phyloP scores from a whole-genome alignment of 1,140 invertebrate species.

The Eumeta japonica region DNA sequence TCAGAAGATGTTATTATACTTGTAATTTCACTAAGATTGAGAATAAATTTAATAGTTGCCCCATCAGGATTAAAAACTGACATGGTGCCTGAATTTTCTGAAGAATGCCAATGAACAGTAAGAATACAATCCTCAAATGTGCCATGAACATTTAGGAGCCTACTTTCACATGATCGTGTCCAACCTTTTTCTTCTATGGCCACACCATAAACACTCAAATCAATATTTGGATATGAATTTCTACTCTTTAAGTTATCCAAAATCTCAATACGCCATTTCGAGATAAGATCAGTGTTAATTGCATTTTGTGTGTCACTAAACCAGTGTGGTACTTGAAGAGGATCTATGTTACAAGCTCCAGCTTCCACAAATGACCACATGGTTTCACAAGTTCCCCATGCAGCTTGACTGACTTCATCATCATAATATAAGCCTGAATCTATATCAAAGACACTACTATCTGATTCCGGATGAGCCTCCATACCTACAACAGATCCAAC shows the following conservation, averaged over 20 bases:
- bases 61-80: constrained; percentile 75
- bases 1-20: constrained; percentile 75
- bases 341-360: constrained; percentile 73
- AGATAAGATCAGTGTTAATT: constrained; percentile 64
- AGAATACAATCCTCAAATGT: constrained; percentile 73
- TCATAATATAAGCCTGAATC: constrained; percentile 77
- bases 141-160: constrained; percentile 62
- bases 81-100: constrained; percentile 69
- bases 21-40: constrained; percentile 68
- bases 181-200: constrained; percentile 82
- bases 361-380: constrained; percentile 77
- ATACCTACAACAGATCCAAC: constrained; percentile 77
- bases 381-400: constrained; percentile 74
- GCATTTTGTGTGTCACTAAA: constrained; percentile 61
- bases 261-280: constrained; percentile 74
- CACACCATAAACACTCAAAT: constrained; percentile 65
- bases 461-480: constrained; percentile 77
- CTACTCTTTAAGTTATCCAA: constrained; percentile 68
- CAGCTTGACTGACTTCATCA: constrained; percentile 67
- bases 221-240: constrained; percentile 50
- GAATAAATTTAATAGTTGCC: constrained; percentile 67
- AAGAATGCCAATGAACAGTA: constrained; percentile 74
- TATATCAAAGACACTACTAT: constrained; percentile 75
- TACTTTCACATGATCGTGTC: constrained; percentile 76
- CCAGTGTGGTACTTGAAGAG: constrained; percentile 73